These are phyloP conservation scores for Dicerorhinus sumatrensis DNA, from an alignment of 2,113 vertebrate genomes.

Conservation along the genomic window DNA sequence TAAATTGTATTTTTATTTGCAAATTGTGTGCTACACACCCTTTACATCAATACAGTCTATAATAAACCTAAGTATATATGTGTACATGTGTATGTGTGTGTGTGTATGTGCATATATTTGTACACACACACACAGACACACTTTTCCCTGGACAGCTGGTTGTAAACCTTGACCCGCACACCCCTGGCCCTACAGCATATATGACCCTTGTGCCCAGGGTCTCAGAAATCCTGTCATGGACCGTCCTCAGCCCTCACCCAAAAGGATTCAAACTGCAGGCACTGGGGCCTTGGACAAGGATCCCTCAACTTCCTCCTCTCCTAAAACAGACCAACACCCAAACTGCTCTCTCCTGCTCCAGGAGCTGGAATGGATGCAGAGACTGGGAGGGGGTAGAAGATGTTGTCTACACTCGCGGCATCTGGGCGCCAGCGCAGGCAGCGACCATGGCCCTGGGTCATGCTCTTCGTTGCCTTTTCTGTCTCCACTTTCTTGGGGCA, in stretches of 20 bases:
- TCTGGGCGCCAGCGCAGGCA: accelerated
- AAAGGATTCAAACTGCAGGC: neutral
- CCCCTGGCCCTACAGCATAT: accelerated
- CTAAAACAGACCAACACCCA: too few relatives aligned
- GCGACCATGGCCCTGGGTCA: neutral
- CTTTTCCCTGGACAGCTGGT: neutral
- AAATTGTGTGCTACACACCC: neutral
- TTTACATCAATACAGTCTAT: neutral
- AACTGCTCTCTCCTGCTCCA: neutral
- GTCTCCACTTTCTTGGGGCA: accelerated
- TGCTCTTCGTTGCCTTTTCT: accelerated
- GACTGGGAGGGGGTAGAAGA: accelerated
- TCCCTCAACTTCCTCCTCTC: neutral
- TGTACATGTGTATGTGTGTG: too few relatives aligned
- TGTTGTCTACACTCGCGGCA: accelerated
- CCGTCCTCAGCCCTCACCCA: neutral
- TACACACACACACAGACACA: neutral
- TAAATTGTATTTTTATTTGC: neutral
- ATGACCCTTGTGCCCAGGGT: neutral
- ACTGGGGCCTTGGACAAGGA: neutral
- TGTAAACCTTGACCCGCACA: neutral
- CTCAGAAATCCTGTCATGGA: neutral
- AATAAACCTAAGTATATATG: neutral
- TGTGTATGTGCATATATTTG: neutral
- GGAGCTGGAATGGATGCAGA: accelerated